phyloP scores from a whole-genome alignment of 2,888 invertebrate species.

The Clusia tigrina region DNA sequence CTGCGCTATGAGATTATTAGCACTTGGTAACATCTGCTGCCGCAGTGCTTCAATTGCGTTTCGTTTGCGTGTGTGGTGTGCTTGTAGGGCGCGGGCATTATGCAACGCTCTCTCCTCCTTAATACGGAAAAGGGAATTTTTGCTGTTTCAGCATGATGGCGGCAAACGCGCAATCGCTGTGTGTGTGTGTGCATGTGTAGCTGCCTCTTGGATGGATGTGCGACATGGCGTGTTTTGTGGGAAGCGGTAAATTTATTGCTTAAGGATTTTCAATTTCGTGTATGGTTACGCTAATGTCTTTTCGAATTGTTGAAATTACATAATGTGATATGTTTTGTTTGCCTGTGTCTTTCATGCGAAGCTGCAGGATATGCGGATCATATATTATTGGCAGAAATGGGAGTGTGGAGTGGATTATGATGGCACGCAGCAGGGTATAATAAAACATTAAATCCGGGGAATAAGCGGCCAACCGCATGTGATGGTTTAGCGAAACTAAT shows the following conservation, averaged over 20 bases:
- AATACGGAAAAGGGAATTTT: slow-evolving; percentile 1
- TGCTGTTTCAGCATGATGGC: slow-evolving; percentile 34
- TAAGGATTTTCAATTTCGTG: slow-evolving; percentile 35
- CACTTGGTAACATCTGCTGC: slow-evolving; percentile 57
- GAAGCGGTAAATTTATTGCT: slow-evolving; percentile 49
- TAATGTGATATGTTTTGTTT: slow-evolving; percentile 48
- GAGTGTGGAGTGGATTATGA: not conserved
- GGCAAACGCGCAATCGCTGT: not conserved
- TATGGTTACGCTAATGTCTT: slow-evolving; percentile 50
- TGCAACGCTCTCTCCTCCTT: too few species aligned
- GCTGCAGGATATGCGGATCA: slow-evolving; percentile 46
- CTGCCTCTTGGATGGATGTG: not conserved
- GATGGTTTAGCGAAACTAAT: too few species aligned
- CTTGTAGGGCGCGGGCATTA: too few species aligned
- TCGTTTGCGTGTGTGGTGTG: not conserved
- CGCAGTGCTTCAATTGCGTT: slow-evolving; percentile 11
- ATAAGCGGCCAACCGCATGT: too few species aligned
- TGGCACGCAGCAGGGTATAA: slow-evolving; percentile 5
- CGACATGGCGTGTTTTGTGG: slow-evolving; percentile 40
- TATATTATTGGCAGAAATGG: slow-evolving; percentile 39
- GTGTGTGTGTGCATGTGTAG: slow-evolving; percentile 17
- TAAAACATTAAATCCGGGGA: too few species aligned
- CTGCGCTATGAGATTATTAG: slow-evolving; percentile 57
- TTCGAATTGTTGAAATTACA: slow-evolving; percentile 49
- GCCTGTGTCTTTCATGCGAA: not conserved